Conservation (phyloP, 2,797 vertebrate species). For the Artibeus jamaicensis region DNA sequence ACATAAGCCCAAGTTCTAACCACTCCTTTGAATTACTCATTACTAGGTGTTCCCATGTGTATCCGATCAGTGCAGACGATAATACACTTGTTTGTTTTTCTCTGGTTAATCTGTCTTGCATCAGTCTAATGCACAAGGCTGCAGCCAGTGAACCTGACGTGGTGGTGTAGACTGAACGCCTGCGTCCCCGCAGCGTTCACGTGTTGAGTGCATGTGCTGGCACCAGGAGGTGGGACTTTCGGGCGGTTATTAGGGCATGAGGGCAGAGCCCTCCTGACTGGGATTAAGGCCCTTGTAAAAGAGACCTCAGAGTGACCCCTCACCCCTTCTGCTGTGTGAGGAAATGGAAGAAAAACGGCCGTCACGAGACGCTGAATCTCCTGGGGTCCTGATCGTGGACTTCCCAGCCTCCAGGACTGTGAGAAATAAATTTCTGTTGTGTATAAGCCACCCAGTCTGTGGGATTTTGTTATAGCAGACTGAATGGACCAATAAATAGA, state of each 20-base stretch:
- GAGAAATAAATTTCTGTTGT: neutral
- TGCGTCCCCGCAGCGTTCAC: neutral
- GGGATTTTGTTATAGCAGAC: neutral
- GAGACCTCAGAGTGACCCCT: neutral
- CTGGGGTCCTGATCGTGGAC: neutral
- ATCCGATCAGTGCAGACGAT: neutral
- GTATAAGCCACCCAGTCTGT: neutral
- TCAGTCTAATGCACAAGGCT: neutral
- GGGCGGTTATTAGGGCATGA: neutral
- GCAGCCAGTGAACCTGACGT: neutral
- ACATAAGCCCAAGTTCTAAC: neutral
- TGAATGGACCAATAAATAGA: neutral
- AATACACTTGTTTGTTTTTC: neutral
- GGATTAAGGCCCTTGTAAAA: neutral
- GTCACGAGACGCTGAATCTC: neutral
- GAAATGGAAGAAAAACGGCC: neutral
- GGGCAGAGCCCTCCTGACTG: neutral
- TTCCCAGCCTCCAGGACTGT: neutral
- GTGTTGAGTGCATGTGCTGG: neutral
- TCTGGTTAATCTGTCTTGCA: neutral
- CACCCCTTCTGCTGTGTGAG: neutral
- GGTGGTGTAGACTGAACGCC: neutral
- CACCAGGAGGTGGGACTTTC: neutral
- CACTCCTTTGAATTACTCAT: neutral
- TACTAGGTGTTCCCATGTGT: neutral